These are phyloP conservation scores for Petaurus breviceps DNA, from an alignment of 2,113 vertebrate species.

Conservation along the genomic window DNA sequence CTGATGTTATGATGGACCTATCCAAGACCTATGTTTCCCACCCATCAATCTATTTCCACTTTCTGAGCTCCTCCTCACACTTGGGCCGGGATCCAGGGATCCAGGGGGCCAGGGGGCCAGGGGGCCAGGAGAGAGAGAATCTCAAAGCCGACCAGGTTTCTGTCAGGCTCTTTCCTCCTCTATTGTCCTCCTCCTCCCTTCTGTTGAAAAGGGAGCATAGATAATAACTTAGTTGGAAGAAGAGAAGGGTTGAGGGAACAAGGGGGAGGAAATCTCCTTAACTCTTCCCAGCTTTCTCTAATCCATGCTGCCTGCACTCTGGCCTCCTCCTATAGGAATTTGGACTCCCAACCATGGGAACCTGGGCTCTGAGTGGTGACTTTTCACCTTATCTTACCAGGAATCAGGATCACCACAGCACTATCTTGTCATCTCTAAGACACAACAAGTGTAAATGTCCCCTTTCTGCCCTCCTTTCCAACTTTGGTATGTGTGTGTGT, in stretches of 20 bases:
- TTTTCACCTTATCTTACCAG: not conserved
- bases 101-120: not conserved
- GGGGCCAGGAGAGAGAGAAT: not conserved
- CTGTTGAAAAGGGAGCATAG: not conserved
- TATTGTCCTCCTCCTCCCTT: not conserved
- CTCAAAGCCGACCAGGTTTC: not conserved
- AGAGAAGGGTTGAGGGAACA: not conserved
- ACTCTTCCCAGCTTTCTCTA: not conserved
- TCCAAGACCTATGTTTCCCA: not conserved
- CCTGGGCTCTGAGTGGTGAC: not conserved
- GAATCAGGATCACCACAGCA: not conserved
- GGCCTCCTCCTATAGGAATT: not conserved
- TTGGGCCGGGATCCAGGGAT: not conserved
- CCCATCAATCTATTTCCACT: not conserved
- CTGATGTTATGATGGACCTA: not conserved
- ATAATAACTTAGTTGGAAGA: not conserved
- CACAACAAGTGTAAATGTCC: not conserved
- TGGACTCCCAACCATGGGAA: not conserved
- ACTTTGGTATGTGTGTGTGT: too few species aligned
- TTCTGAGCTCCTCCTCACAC: not conserved
- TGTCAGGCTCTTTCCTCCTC: not conserved
- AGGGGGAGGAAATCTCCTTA: not conserved
- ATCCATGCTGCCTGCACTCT: not conserved
- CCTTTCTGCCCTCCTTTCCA: not conserved
- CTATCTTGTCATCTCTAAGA: not conserved